A percentile compares a stretch with the other conserved stretches of the same genome.
Conservation (phyloP, 2,113 vertebrate species). For the Empidonax alnorum region DNA sequence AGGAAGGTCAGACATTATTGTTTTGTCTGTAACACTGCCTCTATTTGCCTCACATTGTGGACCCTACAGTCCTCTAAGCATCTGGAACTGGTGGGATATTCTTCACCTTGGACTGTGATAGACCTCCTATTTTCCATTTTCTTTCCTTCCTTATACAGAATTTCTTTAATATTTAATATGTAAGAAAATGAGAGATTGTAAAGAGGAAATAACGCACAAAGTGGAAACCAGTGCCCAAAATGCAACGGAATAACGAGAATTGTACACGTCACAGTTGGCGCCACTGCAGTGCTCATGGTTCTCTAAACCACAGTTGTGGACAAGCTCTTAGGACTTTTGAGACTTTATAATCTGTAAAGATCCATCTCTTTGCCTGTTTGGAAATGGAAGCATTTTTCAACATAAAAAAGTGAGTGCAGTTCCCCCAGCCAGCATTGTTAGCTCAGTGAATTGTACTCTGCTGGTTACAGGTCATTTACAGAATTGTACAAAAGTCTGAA, state of each 20-base stretch:
- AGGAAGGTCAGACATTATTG: neutral
- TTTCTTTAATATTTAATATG: neutral
- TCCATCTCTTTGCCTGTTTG: neutral
- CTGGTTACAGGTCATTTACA: neutral
- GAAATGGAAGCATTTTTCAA: neutral
- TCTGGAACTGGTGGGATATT: fast-evolving
- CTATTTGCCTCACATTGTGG: neutral
- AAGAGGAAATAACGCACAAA: neutral
- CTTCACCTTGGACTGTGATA: neutral
- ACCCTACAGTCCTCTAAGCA: neutral
- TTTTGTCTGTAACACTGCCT: neutral
- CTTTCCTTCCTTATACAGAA: neutral
- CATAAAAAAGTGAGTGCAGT: neutral
- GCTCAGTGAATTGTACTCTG: neutral
- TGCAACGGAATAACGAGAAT: neutral
- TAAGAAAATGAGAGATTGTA: neutral
- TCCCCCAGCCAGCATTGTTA: neutral
- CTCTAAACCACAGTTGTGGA: neutral
- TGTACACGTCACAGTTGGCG: neutral
- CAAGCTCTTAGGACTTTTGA: fast-evolving
- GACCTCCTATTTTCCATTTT: neutral
- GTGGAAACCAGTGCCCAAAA: neutral
- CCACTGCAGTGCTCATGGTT: neutral
- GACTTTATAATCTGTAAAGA: neutral
- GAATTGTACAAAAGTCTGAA: neutral